Evolutionary conservation across 2,888 invertebrate genomes (phyloP).

Genomic region (Parthenolecanium corni): DNA sequence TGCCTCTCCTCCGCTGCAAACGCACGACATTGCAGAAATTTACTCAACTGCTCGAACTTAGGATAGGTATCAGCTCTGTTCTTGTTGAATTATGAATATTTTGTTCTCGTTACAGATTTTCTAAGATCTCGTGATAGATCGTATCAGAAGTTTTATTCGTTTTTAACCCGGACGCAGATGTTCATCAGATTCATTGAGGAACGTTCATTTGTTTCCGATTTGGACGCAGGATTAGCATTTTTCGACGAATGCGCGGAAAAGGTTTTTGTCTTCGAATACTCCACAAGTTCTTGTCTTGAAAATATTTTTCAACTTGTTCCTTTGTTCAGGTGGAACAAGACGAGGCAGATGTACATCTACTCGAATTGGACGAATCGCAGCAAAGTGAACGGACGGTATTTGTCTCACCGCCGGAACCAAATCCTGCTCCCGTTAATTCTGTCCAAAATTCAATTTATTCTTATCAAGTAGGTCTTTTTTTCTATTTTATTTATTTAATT

Average conservation of each 20-base stretch:
- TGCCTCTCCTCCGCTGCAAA: no score
- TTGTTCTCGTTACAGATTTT: conserved; percentile 46
- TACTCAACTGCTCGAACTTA: no score
- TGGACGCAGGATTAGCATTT: conserved; percentile 86
- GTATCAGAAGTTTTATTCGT: conserved; percentile 75
- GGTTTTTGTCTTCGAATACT: conserved; percentile 38
- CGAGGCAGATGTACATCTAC: conserved; percentile 49
- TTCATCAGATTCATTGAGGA: conserved; percentile 98
- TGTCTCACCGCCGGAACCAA: conserved; percentile 82
- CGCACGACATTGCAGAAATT: no score
- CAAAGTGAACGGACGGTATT: conserved; percentile 85
- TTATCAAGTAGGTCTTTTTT: conserved; percentile 34
- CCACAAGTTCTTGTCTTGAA: neutral
- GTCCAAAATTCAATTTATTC: conserved; percentile 33
- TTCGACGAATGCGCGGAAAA: conserved; percentile 95
- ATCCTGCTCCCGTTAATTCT: conserved; percentile 34
- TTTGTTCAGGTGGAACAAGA: conserved; percentile 39
- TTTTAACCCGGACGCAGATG: conserved; percentile 89
- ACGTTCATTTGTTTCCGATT: conserved; percentile 95
- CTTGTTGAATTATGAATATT: neutral
- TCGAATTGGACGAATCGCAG: conserved; percentile 70
- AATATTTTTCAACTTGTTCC: neutral
- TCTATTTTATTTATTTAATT: neutral
- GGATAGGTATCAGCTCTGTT: neutral
- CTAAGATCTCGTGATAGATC: conserved; percentile 78